These are phyloP conservation scores for Dendrolimus punctatus DNA, from an alignment of 1,140 invertebrate species.

Conservation along the genomic window DNA sequence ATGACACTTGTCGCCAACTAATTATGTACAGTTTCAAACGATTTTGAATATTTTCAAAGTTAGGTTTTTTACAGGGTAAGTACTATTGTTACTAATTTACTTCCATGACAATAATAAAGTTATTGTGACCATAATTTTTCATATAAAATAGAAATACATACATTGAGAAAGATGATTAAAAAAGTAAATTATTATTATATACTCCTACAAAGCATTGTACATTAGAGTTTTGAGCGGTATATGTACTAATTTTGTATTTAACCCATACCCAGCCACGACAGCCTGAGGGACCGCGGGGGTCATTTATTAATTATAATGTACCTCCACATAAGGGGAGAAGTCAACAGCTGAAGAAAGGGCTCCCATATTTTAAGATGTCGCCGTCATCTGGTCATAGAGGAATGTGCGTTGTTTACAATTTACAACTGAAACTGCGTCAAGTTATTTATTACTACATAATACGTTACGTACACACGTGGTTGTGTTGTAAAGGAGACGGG, in stretches of 20 bases:
- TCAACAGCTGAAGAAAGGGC: conserved; percentile 59
- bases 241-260: conserved; percentile 28
- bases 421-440: no score
- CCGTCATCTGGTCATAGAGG: conserved; percentile 51
- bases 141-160: no score
- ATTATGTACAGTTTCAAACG: no score
- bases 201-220: background rate
- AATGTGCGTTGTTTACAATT: conserved; percentile 36
- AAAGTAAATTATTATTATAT: background rate
- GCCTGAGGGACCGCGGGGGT: conserved; percentile 41
- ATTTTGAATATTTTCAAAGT: no score
- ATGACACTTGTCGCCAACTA: no score
- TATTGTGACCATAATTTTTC: no score
- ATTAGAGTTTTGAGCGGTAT: conserved; percentile 6
- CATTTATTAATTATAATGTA: conserved; percentile 67
- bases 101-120: no score
- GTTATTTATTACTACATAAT: no score
- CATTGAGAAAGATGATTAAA: background rate
- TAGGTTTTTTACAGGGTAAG: no score
- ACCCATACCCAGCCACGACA: conserved; percentile 13
- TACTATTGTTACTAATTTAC: no score
- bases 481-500: no score
- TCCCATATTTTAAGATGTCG: conserved; percentile 65
- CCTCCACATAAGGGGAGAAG: conserved; percentile 32
- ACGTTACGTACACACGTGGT: no score